A percentile compares a stretch with the other conserved stretches of the same genome.
Conservation (phyloP, 2,888 invertebrate genomes). For the Caenorhabditis sp. region DNA sequence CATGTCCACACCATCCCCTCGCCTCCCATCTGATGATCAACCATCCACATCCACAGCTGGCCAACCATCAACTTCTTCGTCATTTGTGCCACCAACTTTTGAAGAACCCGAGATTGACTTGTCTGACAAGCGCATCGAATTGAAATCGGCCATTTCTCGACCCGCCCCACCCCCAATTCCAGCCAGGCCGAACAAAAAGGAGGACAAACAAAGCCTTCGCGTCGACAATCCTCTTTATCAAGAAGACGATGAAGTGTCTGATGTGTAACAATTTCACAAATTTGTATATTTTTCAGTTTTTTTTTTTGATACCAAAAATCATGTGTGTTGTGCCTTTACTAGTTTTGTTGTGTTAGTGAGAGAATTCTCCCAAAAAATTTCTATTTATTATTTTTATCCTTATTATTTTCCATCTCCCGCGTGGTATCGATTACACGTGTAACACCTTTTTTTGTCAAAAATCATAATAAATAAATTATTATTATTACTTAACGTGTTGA, state of each 20-base stretch:
- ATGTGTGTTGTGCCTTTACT: constrained; percentile 3
- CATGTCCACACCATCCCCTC: constrained; percentile 26
- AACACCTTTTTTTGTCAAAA: constrained; percentile 3
- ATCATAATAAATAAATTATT: constrained; percentile 5
- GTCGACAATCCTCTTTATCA: constrained; percentile 51
- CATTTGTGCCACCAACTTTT: constrained; percentile 28
- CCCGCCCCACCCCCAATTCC: constrained; percentile 33
- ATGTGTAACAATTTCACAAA: constrained; percentile 25
- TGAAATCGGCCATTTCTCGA: not conserved
- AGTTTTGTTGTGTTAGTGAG: constrained; percentile 11
- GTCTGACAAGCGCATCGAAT: constrained; percentile 3
- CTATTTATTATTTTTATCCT: constrained; percentile 24
- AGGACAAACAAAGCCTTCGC: constrained; percentile 27
- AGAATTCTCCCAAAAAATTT: constrained; percentile 4
- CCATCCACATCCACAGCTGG: constrained; percentile 29
- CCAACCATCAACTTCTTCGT: constrained; percentile 17
- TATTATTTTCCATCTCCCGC: constrained; percentile 21
- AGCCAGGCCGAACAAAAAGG: constrained; percentile 45
- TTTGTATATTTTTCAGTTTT: not conserved
- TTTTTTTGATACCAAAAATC: constrained; percentile 4
- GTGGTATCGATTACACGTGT: constrained; percentile 46
- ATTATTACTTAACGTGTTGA: too few relatives aligned
- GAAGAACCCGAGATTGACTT: constrained; percentile 21
- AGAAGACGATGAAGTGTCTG: constrained; percentile 40
- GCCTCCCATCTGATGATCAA: constrained; percentile 15